Evolutionary conservation across 2,113 vertebrate genomes (phyloP).

Genomic region (Trachemys scripta): DNA sequence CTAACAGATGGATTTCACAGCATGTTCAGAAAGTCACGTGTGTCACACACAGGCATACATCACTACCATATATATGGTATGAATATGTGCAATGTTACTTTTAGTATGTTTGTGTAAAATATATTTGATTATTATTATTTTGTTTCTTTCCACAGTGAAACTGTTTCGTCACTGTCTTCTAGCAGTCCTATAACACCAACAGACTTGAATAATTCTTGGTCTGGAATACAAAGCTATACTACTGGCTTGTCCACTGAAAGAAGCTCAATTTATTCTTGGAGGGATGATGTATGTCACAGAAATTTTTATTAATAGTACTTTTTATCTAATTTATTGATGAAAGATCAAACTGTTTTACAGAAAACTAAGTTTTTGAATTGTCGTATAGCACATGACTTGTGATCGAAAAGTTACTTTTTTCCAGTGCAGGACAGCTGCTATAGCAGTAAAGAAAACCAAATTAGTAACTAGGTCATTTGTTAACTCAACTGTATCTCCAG

Average conservation of each 20-base stretch:
- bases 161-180: constrained; percentile 54
- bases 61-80: neutral
- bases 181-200: constrained; percentile 61
- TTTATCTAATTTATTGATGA: neutral
- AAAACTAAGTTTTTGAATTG: neutral
- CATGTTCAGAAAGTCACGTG: neutral
- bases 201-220: constrained; percentile 77
- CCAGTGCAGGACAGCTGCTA: neutral
- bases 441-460: neutral
- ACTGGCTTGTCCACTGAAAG: constrained; percentile 84
- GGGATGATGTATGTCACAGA: constrained; percentile 84
- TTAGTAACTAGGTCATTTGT: neutral
- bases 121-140: neutral
- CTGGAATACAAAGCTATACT: constrained; percentile 79
- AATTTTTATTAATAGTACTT: neutral
- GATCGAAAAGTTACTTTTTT: neutral
- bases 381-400: neutral
- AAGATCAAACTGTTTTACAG: neutral
- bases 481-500: neutral
- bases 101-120: neutral
- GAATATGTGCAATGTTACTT: neutral
- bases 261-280: constrained; percentile 89
- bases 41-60: neutral
- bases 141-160: constrained; percentile 71
- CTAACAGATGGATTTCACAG: neutral